Conservation (phyloP, 2,113 vertebrate genomes). For the Oryzias celebensis region DNA sequence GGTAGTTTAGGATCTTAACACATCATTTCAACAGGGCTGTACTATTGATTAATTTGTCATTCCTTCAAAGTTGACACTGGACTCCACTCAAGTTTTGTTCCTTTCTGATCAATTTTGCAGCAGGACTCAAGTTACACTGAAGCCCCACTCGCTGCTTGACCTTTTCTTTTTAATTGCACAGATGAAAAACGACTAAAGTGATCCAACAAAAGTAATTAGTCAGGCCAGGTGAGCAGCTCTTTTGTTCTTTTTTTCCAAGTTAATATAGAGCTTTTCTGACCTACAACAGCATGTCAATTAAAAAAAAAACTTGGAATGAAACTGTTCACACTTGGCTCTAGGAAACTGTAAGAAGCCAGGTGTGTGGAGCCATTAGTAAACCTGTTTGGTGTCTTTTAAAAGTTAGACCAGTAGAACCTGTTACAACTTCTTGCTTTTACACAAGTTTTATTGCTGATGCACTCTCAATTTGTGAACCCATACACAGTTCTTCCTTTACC, state of each 20-base stretch:
- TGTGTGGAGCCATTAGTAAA: conserved; percentile 46
- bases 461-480: not conserved
- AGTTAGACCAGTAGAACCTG: conserved; percentile 70
- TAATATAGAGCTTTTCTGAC: not conserved
- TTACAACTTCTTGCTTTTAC: conserved; percentile 21
- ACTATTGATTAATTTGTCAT: not conserved
- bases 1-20: too few relatives aligned
- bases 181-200: conserved; percentile 3
- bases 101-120: conserved; percentile 11
- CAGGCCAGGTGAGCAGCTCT: conserved; percentile 1
- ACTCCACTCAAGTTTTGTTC: not conserved
- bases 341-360: conserved; percentile 12
- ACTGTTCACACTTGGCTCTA: conserved; percentile 7
- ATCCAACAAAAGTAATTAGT: conserved; percentile 36
- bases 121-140: conserved; percentile 28
- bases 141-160: conserved; percentile 8
- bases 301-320: conserved; percentile 19
- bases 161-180: conserved; percentile 7
- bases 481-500: conserved; percentile 53
- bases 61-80: not conserved
- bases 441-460: conserved; percentile 5
- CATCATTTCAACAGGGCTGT: too few relatives aligned
- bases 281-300: not conserved
- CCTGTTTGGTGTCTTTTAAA: conserved; percentile 51
- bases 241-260: not conserved